Conservation (phyloP, 2,113 vertebrate genomes). For the human region GRCh38 chr3:85475501-85476000, state of each 20-base stretch:
- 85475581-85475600: conserved; percentile 5
- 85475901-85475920: conserved; percentile 36
- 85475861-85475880: conserved; percentile 54
- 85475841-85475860: conserved; percentile 22
- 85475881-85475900: neutral
- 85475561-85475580: neutral
- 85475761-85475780: conserved; percentile 8
- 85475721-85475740: neutral
- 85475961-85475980: neutral
- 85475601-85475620: neutral
- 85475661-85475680: neutral
- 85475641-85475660: neutral
- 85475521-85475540: neutral
- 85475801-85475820: neutral
- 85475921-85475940: conserved; percentile 24
- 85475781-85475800: neutral
- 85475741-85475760: neutral
- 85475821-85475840: conserved; percentile 33
- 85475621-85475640: neutral
- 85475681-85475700: neutral
- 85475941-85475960: conserved; percentile 11
- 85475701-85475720: neutral
- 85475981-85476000: neutral
- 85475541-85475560: neutral
- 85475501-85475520: neutral